Conservation (phyloP, 2,797 vertebrate genomes). For the Nasua narica region DNA sequence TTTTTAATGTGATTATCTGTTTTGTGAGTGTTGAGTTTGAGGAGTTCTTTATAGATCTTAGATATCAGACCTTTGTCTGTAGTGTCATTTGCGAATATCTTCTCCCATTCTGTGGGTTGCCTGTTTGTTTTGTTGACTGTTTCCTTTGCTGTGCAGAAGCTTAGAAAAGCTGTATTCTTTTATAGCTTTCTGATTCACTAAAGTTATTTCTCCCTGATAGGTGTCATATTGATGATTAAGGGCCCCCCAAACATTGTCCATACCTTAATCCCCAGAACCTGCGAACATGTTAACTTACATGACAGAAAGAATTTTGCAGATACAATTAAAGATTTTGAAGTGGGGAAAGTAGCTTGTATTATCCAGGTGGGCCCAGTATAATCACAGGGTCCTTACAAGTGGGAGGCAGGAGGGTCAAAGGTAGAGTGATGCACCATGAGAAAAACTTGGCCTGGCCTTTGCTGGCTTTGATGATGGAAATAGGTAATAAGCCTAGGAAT, state of each 20-base stretch:
- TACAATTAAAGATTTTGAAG: background rate
- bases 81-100: too few relatives aligned
- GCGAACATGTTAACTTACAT: background rate
- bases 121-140: too few relatives aligned
- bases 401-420: background rate
- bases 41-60: too few relatives aligned
- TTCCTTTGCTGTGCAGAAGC: too few relatives aligned
- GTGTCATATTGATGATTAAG: background rate
- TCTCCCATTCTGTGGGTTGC: too few relatives aligned
- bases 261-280: background rate
- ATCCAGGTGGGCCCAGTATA: background rate
- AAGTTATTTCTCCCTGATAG: background rate
- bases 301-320: background rate
- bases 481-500: background rate
- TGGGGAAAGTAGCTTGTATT: background rate
- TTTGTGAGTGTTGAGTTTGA: too few relatives aligned
- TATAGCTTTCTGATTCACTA: background rate
- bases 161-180: background rate
- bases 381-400: background rate
- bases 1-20: too few relatives aligned
- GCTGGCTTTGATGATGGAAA: background rate
- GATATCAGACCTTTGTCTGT: too few relatives aligned
- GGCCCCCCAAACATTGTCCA: background rate
- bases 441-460: background rate
- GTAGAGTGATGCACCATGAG: background rate